phyloP scores from a whole-genome alignment of 2,888 invertebrate species.

The Acronicta aceris region DNA sequence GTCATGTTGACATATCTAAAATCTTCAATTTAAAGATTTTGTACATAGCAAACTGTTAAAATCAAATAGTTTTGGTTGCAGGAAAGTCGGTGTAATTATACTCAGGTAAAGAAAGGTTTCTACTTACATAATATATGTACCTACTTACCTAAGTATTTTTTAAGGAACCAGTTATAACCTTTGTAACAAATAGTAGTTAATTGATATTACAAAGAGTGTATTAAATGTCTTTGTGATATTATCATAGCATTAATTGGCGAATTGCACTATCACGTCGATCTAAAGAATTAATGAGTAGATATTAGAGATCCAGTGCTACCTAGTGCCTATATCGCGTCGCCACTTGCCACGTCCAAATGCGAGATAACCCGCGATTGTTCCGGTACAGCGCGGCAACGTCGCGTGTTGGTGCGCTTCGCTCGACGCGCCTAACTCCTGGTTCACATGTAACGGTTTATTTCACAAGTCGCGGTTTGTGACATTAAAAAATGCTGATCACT shows the following conservation, averaged over 20 bases:
- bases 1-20: not conserved
- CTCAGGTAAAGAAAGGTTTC: not conserved
- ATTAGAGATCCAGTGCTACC: conserved; percentile 2
- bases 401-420: conserved; percentile 50
- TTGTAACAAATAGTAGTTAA: too few species aligned
- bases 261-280: not conserved
- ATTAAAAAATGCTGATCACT: too few species aligned
- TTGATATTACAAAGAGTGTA: too few species aligned
- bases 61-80: not conserved
- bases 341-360: not conserved
- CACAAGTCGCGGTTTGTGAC: not conserved
- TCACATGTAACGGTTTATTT: conserved; percentile 16
- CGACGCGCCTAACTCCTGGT: conserved; percentile 16
- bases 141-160: too few species aligned
- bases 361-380: conserved; percentile 30
- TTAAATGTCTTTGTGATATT: too few species aligned
- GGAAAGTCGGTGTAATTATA: not conserved
- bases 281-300: not conserved
- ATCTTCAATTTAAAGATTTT: not conserved
- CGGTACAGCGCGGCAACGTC: conserved; percentile 58
- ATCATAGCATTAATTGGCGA: too few species aligned
- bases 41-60: too few species aligned
- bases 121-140: not conserved
- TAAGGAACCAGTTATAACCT: too few species aligned
- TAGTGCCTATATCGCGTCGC: not conserved